A percentile compares a stretch with the other conserved stretches of the same genome.
Conservation (phyloP, 2,888 invertebrate genomes). For the Rhagophthalmus giganteus region DNA sequence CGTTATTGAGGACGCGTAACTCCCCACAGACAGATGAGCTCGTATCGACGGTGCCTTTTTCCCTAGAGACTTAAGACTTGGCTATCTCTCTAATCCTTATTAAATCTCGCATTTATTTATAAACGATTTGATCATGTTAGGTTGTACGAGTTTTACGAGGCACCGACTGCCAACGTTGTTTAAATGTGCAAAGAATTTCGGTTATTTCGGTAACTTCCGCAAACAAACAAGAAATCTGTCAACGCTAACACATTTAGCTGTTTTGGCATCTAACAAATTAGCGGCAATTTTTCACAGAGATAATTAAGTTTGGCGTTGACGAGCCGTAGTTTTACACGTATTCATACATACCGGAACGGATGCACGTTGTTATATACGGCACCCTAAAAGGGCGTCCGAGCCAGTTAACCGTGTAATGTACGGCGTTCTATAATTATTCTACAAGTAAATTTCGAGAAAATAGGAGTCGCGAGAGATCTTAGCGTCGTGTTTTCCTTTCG, state of each 20-base stretch:
- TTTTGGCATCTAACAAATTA: slow-evolving; percentile 42
- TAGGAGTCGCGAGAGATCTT: neutral
- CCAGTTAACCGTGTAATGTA: slow-evolving; percentile 16
- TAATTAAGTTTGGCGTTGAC: slow-evolving; percentile 47
- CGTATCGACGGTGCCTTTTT: slow-evolving; percentile 20
- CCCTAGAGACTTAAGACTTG: slow-evolving; percentile 20
- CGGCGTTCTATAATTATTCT: too few species aligned
- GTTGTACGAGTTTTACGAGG: slow-evolving; percentile 23
- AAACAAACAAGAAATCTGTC: slow-evolving; percentile 31
- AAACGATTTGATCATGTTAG: slow-evolving; percentile 20
- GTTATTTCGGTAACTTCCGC: slow-evolving; percentile 26
- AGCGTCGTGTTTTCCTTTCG: neutral
- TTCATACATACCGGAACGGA: slow-evolving; percentile 9
- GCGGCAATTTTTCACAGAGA: slow-evolving; percentile 47
- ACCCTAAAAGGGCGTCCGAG: slow-evolving; percentile 2
- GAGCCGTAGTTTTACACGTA: slow-evolving; percentile 40
- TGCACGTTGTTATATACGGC: slow-evolving; percentile 8
- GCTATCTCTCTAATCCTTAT: slow-evolving; percentile 32
- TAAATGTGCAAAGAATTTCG: slow-evolving; percentile 5
- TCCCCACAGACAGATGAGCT: slow-evolving; percentile 30
- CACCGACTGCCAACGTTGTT: slow-evolving; percentile 1
- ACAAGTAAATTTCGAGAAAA: neutral
- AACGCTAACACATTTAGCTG: slow-evolving; percentile 23
- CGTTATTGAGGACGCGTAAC: slow-evolving; percentile 23
- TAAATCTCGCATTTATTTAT: slow-evolving; percentile 28